These are phyloP conservation scores for Phalangium opilio DNA, from an alignment of 2,888 invertebrate genomes.

Conservation along the genomic window DNA sequence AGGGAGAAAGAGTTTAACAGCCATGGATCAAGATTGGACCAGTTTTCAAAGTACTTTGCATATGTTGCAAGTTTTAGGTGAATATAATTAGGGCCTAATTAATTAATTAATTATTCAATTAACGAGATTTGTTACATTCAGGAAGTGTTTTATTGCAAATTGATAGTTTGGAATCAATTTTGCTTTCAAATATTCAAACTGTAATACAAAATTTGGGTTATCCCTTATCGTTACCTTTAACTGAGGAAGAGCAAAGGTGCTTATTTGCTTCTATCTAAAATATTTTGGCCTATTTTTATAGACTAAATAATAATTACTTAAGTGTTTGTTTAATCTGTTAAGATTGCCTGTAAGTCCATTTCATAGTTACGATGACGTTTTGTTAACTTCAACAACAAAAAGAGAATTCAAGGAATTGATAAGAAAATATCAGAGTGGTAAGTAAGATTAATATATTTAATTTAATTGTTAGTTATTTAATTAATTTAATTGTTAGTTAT, in stretches of 20 bases:
- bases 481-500: too few relatives aligned
- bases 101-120: too few relatives aligned
- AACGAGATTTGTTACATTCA: conserved; percentile 15
- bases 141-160: conserved; percentile 50
- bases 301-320: too few relatives aligned
- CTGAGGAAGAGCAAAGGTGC: conserved; percentile 1
- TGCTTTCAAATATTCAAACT: conserved; percentile 43
- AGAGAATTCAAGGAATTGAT: conserved; percentile 10
- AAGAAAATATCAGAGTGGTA: conserved; percentile 10
- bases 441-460: neutral
- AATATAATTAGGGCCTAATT: conserved; percentile 9
- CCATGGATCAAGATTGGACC: conserved; percentile 42
- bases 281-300: too few relatives aligned
- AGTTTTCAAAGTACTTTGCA: conserved; percentile 36
- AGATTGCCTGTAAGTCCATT: conserved; percentile 8
- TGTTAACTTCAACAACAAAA: conserved; percentile 10
- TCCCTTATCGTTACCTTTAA: conserved; percentile 12
- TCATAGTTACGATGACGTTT: conserved; percentile 13
- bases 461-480: too few relatives aligned
- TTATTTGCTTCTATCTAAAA: too few relatives aligned
- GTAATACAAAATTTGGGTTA: conserved; percentile 32
- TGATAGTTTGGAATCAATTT: conserved; percentile 48
- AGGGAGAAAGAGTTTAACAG: conserved; percentile 36
- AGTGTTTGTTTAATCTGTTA: neutral
- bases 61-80: conserved; percentile 32